phyloP scores from a whole-genome alignment of 2,888 invertebrate species.

The Nomada hirtipes region DNA sequence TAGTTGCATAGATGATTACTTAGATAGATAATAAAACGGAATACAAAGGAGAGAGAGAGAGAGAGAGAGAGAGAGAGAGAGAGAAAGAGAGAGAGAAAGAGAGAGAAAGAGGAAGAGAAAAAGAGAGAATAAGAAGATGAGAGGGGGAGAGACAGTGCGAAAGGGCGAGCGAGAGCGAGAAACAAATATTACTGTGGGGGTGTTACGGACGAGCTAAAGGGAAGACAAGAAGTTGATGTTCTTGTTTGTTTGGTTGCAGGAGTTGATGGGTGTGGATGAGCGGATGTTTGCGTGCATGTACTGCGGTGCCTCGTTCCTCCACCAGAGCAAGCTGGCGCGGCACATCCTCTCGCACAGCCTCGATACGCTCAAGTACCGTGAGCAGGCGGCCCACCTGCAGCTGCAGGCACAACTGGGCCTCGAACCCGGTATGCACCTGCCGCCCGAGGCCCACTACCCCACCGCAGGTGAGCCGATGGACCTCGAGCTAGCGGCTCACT shows the following conservation, averaged over 20 bases:
- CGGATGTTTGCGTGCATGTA: slow-evolving; percentile 93
- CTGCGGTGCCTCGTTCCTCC: slow-evolving; percentile 95
- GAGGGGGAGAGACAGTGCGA: slow-evolving; percentile 3
- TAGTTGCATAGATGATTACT: slow-evolving; percentile 26
- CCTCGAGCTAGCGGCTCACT: slow-evolving; percentile 87
- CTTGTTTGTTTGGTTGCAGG: slow-evolving; percentile 95
- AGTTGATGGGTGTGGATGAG: slow-evolving; percentile 91
- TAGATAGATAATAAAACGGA: slow-evolving; percentile 21
- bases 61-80: slow-evolving; percentile 14
- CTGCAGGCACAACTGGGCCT: slow-evolving; percentile 85
- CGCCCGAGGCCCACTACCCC: slow-evolving; percentile 83
- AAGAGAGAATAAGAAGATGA: slow-evolving; percentile 16
- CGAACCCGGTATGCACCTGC: slow-evolving; percentile 82
- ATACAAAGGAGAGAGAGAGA: slow-evolving; percentile 8
- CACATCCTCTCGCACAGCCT: slow-evolving; percentile 95
- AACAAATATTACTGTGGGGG: slow-evolving; percentile 49
- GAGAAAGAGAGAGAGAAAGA: slow-evolving; percentile 14
- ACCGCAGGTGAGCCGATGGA: slow-evolving; percentile 86
- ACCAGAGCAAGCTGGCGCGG: slow-evolving; percentile 95
- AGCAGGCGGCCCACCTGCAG: slow-evolving; percentile 87
- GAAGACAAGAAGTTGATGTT: slow-evolving; percentile 95
- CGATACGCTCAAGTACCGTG: slow-evolving; percentile 94
- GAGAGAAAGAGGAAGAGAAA: slow-evolving; percentile 17
- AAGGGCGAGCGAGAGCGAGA: slow-evolving; percentile 16
- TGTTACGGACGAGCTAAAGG: slow-evolving; percentile 58